phyloP scores from a whole-genome alignment of 2,888 invertebrate species.

The Uropetala carovei region DNA sequence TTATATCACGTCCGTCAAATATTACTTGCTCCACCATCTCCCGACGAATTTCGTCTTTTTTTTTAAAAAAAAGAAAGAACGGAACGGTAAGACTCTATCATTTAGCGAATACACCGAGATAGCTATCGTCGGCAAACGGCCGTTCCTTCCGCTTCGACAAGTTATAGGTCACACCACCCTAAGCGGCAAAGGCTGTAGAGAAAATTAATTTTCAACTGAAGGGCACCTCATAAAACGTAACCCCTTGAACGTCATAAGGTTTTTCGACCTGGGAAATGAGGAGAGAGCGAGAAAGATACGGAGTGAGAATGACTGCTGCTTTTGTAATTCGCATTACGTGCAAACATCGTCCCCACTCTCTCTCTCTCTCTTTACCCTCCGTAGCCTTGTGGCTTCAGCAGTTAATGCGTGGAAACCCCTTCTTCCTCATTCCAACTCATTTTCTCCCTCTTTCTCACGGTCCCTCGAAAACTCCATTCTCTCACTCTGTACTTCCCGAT shows the following conservation, averaged over 20 bases:
- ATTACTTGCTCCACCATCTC: no score
- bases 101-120: no score
- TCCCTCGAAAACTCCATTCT: not conserved
- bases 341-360: not conserved
- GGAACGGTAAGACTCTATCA: no score
- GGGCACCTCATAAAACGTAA: not conserved
- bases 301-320: not conserved
- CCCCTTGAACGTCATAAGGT: slow-evolving; percentile 1
- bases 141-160: no score
- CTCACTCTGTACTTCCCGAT: not conserved
- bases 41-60: no score
- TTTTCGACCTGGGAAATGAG: not conserved
- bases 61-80: no score
- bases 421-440: not conserved
- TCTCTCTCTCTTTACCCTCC: not conserved
- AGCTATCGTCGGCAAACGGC: no score
- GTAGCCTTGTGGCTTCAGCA: not conserved
- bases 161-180: no score
- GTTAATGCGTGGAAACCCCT: slow-evolving; percentile 3
- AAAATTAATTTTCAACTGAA: not conserved
- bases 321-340: slow-evolving; percentile 20
- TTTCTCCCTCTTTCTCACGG: not conserved
- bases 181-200: no score
- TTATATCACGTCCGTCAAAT: no score
- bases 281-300: not conserved